A percentile compares a stretch with the other conserved stretches of the same genome.
These are phyloP conservation scores for Ornithoptera priamus DNA, from an alignment of 2,888 invertebrate species.

Conservation along the genomic window DNA sequence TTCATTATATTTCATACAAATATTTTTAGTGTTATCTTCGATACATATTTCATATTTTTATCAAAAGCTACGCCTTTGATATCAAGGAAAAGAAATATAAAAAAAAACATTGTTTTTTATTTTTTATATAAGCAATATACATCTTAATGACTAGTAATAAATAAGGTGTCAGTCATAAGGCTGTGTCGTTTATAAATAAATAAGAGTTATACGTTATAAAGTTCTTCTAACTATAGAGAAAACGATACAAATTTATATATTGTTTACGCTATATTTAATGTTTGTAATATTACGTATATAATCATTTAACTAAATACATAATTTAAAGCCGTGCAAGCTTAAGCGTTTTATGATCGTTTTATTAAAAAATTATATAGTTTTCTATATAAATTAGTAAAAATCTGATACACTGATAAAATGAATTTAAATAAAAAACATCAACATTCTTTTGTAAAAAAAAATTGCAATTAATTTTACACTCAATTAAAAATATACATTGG, in stretches of 20 bases:
- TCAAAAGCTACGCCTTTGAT: no score
- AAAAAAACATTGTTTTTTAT: slow-evolving; percentile 8
- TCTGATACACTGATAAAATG: no score
- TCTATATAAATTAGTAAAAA: background rate
- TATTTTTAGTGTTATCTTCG: no score
- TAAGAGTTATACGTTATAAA: background rate
- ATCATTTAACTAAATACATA: background rate
- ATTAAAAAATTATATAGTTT: background rate
- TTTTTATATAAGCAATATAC: slow-evolving; percentile 13
- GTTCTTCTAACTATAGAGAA: background rate
- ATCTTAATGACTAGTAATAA: slow-evolving; percentile 30
- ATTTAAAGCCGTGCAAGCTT: background rate
- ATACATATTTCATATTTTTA: no score
- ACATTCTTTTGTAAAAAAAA: no score
- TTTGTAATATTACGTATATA: no score
- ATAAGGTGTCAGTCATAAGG: slow-evolving; percentile 19
- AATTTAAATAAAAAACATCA: no score
- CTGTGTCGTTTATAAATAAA: slow-evolving; percentile 4
- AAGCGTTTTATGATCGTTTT: background rate
- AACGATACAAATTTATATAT: background rate
- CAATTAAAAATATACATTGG: no score
- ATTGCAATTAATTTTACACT: no score
- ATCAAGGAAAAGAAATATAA: background rate
- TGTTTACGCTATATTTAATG: no score
- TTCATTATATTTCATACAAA: no score